Base-by-base conservation (phyloP, 1,140 invertebrate genomes). In the Polyergus mexicanus region DNA sequence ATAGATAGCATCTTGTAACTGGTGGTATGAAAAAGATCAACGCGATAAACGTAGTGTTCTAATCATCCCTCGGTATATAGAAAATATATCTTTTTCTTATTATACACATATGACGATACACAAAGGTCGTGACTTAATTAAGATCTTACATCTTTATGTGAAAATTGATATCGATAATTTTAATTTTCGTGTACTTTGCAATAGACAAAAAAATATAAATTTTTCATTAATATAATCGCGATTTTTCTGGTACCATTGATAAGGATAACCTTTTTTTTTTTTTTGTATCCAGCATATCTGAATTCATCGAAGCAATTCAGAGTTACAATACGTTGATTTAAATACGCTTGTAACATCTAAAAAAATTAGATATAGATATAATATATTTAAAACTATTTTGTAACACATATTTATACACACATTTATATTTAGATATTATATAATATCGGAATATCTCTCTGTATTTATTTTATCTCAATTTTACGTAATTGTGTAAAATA, bases 241-340 rank as follows among this genome's bases (percentile, higher is more conserved):
- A 47, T 13, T 38, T 11, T n/a, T 51, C 7, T 51, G 19, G 7
- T 47, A 0, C 16, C 44, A 51, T 16, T 54, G 8, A 72, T 25
- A 28, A 28, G 51, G 44, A 71, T 51, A 28, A 72, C n/a, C 19
- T 71, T 32, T 56, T 56, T 72, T 56, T 35, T 19, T 71, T 32
- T 56, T 56, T 72, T 56, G 11, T 35, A 72, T n/a, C 4, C 10
- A 56, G 2, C 41, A 7, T 10, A 71, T 54, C 3, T 71, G 44
- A 7, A 71, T 25, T 69, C 11, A 1, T 56, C 19, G 51, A n/a
- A 51, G 2, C 13, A 58, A 25, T 56, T 74, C 28, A 22, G 2
- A 74, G 25, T 38, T 71, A 11, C 41, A 44, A 44, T 44, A 8
- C 8, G 32, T 58, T 11, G 35, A n/a, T 6, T 74, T 16, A 63